Evolutionary conservation across 1,140 invertebrate genomes (phyloP).

Genomic region (Dreissena polymorpha): DNA sequence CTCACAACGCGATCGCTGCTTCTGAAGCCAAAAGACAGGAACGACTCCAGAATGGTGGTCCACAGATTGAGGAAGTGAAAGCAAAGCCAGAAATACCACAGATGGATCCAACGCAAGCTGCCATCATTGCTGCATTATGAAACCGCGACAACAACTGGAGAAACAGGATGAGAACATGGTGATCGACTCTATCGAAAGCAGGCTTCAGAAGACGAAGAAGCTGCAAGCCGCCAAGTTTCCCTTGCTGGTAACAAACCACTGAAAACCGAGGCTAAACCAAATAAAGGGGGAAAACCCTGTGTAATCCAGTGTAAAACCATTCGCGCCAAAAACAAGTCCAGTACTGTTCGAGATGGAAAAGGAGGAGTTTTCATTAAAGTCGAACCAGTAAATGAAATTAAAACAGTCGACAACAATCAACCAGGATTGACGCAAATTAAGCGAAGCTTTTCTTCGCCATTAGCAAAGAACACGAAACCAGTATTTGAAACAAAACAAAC

Average conservation of each 20-base stretch:
- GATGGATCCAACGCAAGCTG: constrained; percentile 65
- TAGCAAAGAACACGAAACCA: constrained; percentile 15
- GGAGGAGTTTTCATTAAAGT: constrained; percentile 36
- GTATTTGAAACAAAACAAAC: neutral
- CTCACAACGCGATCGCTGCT: constrained; percentile 65
- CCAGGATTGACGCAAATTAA: constrained; percentile 36
- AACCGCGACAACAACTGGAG: constrained; percentile 64
- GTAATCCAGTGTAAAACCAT: constrained; percentile 21
- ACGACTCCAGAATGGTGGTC: constrained; percentile 67
- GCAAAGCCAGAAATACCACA: constrained; percentile 29
- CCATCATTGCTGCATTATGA: constrained; percentile 72
- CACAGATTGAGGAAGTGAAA: constrained; percentile 60
- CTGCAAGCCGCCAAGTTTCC: constrained; percentile 72
- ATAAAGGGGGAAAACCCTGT: constrained; percentile 27
- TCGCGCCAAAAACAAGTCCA: neutral
- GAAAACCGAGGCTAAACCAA: constrained; percentile 46
- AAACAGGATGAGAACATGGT: constrained; percentile 62
- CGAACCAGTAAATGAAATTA: constrained; percentile 20
- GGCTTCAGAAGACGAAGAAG: constrained; percentile 75
- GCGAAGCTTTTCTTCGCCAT: constrained; percentile 10
- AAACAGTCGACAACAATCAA: constrained; percentile 12
- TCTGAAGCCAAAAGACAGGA: constrained; percentile 65
- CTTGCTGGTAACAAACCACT: constrained; percentile 57
- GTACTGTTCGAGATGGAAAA: neutral
- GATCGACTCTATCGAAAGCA: constrained; percentile 71